phyloP scores from a whole-genome alignment of 2,888 invertebrate species.

The Thereva unica region DNA sequence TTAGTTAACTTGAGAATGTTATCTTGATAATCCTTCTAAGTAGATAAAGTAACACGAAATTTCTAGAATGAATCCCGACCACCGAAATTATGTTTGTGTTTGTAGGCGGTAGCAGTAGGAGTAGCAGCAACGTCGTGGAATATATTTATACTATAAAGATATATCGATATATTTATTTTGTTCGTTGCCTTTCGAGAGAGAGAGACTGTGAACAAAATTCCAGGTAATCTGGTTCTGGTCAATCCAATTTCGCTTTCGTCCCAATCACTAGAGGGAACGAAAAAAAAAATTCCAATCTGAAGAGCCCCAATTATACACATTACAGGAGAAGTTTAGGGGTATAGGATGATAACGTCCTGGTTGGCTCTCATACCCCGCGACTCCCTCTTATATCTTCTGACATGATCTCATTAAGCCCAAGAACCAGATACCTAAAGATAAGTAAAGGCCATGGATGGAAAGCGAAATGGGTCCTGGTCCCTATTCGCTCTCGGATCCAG shows the following conservation, averaged over 20 bases:
- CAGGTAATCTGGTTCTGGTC: not conserved
- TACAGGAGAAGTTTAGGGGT: not conserved
- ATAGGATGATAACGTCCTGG: conserved; percentile 5
- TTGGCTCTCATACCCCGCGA: not conserved
- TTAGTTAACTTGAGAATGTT: too few species aligned
- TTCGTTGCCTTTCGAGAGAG: too few species aligned
- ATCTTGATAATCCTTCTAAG: too few species aligned
- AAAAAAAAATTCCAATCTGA: conserved; percentile 2
- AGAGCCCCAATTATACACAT: not conserved
- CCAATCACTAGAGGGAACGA: too few species aligned
- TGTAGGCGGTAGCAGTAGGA: too few species aligned
- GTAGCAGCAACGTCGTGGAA: too few species aligned
- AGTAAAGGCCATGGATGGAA: not conserved
- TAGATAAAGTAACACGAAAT: too few species aligned
- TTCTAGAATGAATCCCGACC: too few species aligned
- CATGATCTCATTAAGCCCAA: conserved; percentile 33
- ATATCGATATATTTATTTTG: too few species aligned
- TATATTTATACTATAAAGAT: too few species aligned
- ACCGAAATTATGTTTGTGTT: too few species aligned
- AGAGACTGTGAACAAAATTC: not conserved
- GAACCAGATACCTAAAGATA: conserved; percentile 21
- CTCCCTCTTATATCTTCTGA: conserved; percentile 12
- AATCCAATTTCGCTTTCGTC: not conserved
- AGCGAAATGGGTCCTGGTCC: not conserved
- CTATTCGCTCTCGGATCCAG: too few species aligned